Base-by-base conservation (phyloP, 2,797 vertebrate species). In the Enteromius argenteus region DNA sequence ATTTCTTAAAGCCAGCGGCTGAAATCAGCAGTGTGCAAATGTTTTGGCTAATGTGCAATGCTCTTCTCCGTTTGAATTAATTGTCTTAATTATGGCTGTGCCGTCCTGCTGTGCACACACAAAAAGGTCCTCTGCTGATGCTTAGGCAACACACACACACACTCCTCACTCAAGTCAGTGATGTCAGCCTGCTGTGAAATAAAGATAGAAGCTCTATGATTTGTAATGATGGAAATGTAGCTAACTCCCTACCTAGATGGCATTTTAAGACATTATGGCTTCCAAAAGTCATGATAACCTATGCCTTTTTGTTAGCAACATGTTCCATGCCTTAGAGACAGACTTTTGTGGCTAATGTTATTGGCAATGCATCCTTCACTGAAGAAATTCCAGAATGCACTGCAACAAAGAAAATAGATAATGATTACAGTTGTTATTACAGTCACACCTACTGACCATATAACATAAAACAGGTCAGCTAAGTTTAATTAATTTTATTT, bases 51-150 rank as follows among this genome's bases (percentile, higher is more conserved):
- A 89, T 88, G 87, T 89, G 81, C 77, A 84, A 84, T 42, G 68
- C 86, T 88, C 87, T 73, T 88, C 86, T 80, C 80, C 58, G 53
- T 89, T 88, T 90, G 81, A 86, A 91, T 88, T 89, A 91, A 90
- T 90, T 91, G 89, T 89, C 89, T 90, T 90, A 92, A 91, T 92
- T 90, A 90, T 85, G 81, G 82, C 51, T 64, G 84, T 17, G 60
- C 80, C 84, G 64, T 87, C 90, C 89, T 73, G 73, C 84, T 83
- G 86, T 76, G 86, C 56, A 53, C 87, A 85, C 81, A 86, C 85
- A 89, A 76, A 86, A 84, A 86, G 44, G 27, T 68, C 80, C 74
- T 78, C 72, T 49, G 67, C 84, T 56, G 46, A 75, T 83, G 80
- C 23, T 17, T 42, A 85, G 37, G 62, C 46, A 66, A 79, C 56